Evolutionary conservation across 2,888 invertebrate species (phyloP).

Genomic region (Melieria picta): DNA sequence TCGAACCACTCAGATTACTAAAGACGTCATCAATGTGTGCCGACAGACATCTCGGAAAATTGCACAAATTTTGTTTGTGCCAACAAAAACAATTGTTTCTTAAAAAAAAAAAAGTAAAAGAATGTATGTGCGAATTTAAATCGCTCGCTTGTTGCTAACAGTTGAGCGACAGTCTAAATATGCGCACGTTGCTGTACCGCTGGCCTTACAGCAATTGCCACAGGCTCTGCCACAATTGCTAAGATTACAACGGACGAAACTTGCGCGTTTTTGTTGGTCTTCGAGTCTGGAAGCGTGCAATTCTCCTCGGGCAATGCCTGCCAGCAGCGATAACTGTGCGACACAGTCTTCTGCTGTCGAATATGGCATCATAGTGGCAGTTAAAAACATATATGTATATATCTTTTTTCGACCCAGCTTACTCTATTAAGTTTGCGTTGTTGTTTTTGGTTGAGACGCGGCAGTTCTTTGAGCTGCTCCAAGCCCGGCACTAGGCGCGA

Average conservation of each 20-base stretch:
- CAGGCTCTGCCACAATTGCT: constrained; percentile 52
- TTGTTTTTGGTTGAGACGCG: constrained; percentile 65
- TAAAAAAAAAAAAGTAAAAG: constrained; percentile 28
- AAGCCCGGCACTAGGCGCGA: constrained; percentile 63
- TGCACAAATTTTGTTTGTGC: constrained; percentile 37
- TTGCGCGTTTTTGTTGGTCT: constrained; percentile 34
- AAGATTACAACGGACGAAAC: constrained; percentile 67
- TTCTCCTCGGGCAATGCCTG: constrained; percentile 50
- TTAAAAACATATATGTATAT: not conserved
- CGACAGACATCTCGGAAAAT: constrained; percentile 47
- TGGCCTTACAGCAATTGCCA: constrained; percentile 64
- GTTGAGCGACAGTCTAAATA: constrained; percentile 55
- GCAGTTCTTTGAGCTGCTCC: constrained; percentile 68
- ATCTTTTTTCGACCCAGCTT: constrained; percentile 36
- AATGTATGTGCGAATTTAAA: constrained; percentile 53
- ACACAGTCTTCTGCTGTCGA: constrained; percentile 63
- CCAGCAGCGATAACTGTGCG: constrained; percentile 43
- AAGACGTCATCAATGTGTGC: constrained; percentile 64
- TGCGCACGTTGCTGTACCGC: constrained; percentile 55
- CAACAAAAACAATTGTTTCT: constrained; percentile 47
- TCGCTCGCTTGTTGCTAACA: constrained; percentile 44
- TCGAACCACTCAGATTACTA: constrained; percentile 64
- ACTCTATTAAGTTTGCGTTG: constrained; percentile 65
- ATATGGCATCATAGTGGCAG: constrained; percentile 60
- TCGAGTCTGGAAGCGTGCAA: constrained; percentile 53